Base-by-base conservation (phyloP, 2,797 vertebrate genomes). In the Morus bassanus region DNA sequence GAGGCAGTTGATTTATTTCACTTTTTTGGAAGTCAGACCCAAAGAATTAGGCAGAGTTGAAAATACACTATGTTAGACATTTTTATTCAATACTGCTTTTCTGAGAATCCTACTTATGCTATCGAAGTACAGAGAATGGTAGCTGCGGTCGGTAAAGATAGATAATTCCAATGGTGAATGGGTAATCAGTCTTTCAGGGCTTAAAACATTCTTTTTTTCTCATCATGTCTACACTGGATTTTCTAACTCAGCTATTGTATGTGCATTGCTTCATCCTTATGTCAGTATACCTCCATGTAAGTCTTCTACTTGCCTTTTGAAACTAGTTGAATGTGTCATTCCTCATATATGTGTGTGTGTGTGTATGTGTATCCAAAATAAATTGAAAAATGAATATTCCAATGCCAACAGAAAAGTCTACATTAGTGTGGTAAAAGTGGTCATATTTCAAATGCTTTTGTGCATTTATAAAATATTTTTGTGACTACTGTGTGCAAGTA, bases 211-310 rank as follows among this genome's bases (percentile, higher is more conserved):
- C 39, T 92, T 95, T 78, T 92, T 67, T 43, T 30, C 65, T 90
- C 64, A 28, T 57, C 57, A 27, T 76, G 54, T 60, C 80, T 94
- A 37, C 59, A 89, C 14, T 83, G 90, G 77, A 90, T 94, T 90
- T 94, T 93, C 51, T 93, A 57, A 60, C 65, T 81, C 78, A 50
- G 77, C 41, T 96, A 75, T 93, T 95, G 80, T 96, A 94, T 78
- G 54, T 64, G 77, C 48, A 81, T 51, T 95, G 45, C 63, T 93
- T 91, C 80, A 56, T 80, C 77, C 64, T 72, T 70, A 65, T 94
- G 60, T 91, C 90, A 85, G 56, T 94, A 35, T 74, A 67, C n/a
- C 28, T 92, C 61, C 70, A 87, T 93, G 91, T 92, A 93, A 93
- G 45, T 89, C 77, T 77, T 92, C 73, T 81, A 17, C 54, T 90